Percentiles rank a stretch among this genome's conserved stretches.
These are phyloP conservation scores for Lucilia sericata DNA, from an alignment of 1,140 invertebrate species.

Conservation along the genomic window DNA sequence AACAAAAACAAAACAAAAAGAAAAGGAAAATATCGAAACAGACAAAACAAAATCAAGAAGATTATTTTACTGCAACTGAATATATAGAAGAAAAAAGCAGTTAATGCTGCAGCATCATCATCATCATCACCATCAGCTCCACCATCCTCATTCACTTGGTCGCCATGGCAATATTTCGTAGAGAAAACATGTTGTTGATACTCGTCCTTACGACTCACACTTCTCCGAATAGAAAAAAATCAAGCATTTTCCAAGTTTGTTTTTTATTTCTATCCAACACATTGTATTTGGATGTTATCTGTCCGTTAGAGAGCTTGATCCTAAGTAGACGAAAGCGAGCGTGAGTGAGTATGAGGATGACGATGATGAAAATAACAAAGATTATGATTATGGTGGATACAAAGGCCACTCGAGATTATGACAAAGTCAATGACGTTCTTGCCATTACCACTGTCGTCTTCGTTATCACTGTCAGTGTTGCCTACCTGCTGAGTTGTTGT, in stretches of 20 bases:
- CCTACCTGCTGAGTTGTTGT: slow-evolving; percentile 28
- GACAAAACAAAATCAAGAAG: not conserved
- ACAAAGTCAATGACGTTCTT: slow-evolving; percentile 19
- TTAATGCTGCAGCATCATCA: not conserved
- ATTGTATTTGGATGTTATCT: not conserved
- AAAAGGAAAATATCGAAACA: slow-evolving; percentile 1
- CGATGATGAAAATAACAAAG: not conserved
- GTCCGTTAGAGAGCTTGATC: not conserved
- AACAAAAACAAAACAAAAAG: not conserved
- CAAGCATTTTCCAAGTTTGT: not conserved
- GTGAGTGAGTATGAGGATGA: not conserved
- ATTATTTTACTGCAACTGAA: slow-evolving; percentile 8
- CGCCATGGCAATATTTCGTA: not conserved
- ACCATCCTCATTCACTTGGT: not conserved
- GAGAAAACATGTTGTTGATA: not conserved
- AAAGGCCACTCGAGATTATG: slow-evolving; percentile 26
- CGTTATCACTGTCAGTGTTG: slow-evolving; percentile 16
- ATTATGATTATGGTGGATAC: slow-evolving; percentile 6
- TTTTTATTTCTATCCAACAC: not conserved
- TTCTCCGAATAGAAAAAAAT: not conserved
- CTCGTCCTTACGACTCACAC: not conserved
- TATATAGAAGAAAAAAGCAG: not conserved
- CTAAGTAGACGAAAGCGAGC: not conserved
- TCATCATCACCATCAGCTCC: not conserved
- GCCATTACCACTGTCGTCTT: not conserved